Base-by-base conservation (phyloP, 2,888 invertebrate genomes). In the Galeruca laticollis region DNA sequence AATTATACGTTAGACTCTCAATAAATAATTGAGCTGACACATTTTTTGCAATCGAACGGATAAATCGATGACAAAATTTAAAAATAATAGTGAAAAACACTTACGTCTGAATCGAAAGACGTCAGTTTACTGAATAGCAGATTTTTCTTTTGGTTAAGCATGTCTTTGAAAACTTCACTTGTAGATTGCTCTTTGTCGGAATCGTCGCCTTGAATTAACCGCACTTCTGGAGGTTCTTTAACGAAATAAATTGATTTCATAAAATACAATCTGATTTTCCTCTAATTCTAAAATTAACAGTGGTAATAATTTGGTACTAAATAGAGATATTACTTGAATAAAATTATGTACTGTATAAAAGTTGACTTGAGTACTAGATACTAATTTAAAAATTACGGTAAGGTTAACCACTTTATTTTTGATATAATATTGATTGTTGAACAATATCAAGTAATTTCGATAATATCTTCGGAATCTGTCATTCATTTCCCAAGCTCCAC, bases 141-240 rank as follows among this genome's bases (percentile, higher is more conserved):
- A 82, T 96, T 94, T 77, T 96, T 91, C 85, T 98, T 98, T 84
- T 96, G 96, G 76, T 94, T 95, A 78, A 98, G 89, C 90, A 98
- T 93, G 81, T 97, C 97, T 82, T 96, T 92, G 84, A 98, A 94
- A 91, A 97, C 96, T 81, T 97, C 97, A 0, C 96, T 91, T 2
- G 96, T 93, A 60, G 93, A 93, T 3, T 90, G 90, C 26, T 88
- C 88, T 13, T 89, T 87, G 69, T 92, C 91, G 75, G 90, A 87
- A 71, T 93, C 92, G 5, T 86, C 84, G 49, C 87, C 88, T n/a
- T 90, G 89, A 74, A 85, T 85, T 71, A 89, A 78, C 54, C 88
- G 84, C n/a, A 89, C 87, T 81, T 91, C 90, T 26, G 93, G 91
- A 13, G 90, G 85, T 61, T 91, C 88, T 82, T 73, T 71, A 75